A percentile compares a stretch with the other conserved stretches of the same genome.
Conservation (phyloP, 1,140 invertebrate species). For the Drosophila pandora region DNA sequence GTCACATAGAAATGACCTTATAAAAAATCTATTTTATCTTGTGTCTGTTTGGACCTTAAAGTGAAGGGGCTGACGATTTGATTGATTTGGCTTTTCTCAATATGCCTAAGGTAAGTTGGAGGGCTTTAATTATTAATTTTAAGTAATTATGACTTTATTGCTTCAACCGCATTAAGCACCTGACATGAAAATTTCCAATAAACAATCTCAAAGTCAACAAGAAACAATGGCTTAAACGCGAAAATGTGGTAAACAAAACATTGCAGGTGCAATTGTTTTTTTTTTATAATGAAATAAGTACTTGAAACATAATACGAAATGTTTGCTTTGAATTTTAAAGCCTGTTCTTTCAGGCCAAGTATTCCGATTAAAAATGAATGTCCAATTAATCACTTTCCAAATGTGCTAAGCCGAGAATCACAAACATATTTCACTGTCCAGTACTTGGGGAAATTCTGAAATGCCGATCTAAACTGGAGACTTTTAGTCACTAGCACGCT, state of each 20-base stretch:
- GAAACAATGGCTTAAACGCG: not conserved
- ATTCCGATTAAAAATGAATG: not conserved
- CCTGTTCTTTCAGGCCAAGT: conserved; percentile 2
- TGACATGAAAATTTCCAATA: conserved; percentile 16
- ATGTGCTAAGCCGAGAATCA: not conserved
- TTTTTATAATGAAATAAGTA: not conserved
- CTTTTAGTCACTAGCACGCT: conserved; percentile 19
- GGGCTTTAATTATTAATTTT: not conserved
- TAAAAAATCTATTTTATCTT: not conserved
- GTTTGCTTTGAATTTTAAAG: conserved; percentile 17
- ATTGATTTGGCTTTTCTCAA: not conserved
- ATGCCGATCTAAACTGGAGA: conserved; percentile 4
- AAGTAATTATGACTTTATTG: not conserved
- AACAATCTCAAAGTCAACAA: conserved; percentile 2
- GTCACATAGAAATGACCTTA: not conserved
- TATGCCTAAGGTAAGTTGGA: not conserved
- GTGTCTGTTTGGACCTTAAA: not conserved
- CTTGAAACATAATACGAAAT: conserved; percentile 3
- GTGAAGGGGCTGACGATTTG: not conserved
- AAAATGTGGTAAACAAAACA: conserved; percentile 15
- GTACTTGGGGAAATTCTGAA: conserved; percentile 3
- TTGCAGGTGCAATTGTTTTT: conserved; percentile 1
- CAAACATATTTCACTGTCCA: conserved; percentile 2
- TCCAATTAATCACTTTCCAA: not conserved
- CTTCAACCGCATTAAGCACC: not conserved